Base-by-base conservation (phyloP, 2,113 vertebrate genomes). In the Spea bombifrons region DNA sequence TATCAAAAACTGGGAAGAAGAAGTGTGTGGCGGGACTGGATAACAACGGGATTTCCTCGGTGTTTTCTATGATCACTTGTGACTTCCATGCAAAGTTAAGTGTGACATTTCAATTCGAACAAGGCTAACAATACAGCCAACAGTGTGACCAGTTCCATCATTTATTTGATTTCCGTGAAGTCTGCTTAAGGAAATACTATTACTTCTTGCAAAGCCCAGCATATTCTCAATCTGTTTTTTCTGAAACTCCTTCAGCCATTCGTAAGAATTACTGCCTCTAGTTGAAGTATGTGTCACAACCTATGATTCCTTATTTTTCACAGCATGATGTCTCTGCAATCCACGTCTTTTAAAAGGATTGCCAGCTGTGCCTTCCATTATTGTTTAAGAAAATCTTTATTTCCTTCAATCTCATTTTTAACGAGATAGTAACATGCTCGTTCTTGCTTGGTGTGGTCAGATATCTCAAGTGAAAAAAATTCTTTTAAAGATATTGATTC, bases 291-390 rank as follows among this genome's bases (percentile, higher is more conserved):
- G 3, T 69, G 17, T 64, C 44, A 64, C 30, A 52, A 44, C 52
- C 48, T 59, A n/a, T 50, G 8, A 49, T 52, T 50, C 61, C 8
- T 66, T 16, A 66, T 52, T 15, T 66, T 50, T 72, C 13, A 66
- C 13, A 57, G 72, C 59, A 17, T 48, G 49, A 10, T 30, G 49
- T 53, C 13, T 52, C 8, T 13, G 43, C 8, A 10, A 17, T 17
- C 67, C 15, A 52, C 6, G 16, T 72, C 69, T 17, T 55, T 66
- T 43, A 72, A 72, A 17, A 55, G 43, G 12, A 78, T 30, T 61
- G 10, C 69, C 69, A 78, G 59, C 76, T 78, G 76, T 63, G 69
- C 55, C 70, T 72, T 78, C 76, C 69, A 78, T 72, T 78, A 72
- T 48, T 30, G n/a, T 72, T 65, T 15, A 55, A 65, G 59, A 72